phyloP scores from a whole-genome alignment of 2,113 vertebrate species.

The Camelus dromedarius region DNA sequence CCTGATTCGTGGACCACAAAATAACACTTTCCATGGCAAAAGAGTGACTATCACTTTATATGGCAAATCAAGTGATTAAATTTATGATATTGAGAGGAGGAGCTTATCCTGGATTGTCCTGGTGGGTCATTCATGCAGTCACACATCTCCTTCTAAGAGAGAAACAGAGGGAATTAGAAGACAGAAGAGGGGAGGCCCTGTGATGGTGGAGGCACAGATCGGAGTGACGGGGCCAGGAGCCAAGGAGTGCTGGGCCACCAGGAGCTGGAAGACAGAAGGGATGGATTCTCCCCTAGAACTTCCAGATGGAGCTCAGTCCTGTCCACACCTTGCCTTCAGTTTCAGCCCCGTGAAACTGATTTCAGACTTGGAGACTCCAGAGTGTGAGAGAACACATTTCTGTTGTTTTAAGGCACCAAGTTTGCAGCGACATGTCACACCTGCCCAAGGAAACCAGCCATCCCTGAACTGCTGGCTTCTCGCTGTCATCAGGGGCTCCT shows the following conservation, averaged over 20 bases:
- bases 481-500: fast-evolving
- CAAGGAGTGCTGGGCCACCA: background rate
- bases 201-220: background rate
- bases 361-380: too few relatives aligned
- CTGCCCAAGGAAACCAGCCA: background rate
- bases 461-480: too few relatives aligned
- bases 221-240: background rate
- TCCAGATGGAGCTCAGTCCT: fast-evolving
- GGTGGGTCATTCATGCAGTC: background rate
- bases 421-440: background rate
- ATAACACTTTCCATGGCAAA: background rate
- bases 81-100: background rate
- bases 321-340: fast-evolving
- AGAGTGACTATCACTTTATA: background rate
- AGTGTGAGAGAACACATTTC: background rate
- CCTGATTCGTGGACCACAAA: background rate
- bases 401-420: too few relatives aligned
- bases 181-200: background rate
- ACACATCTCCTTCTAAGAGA: background rate
- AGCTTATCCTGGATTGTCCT: background rate
- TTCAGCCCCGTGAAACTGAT: background rate
- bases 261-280: background rate
- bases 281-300: background rate
- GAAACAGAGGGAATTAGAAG: background rate
- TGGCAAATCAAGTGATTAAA: background rate